Evolutionary conservation across 2,113 vertebrate genomes (phyloP), one percentile per base, ranked within the genome.

Genomic region (Meriones unguiculatus): DNA sequence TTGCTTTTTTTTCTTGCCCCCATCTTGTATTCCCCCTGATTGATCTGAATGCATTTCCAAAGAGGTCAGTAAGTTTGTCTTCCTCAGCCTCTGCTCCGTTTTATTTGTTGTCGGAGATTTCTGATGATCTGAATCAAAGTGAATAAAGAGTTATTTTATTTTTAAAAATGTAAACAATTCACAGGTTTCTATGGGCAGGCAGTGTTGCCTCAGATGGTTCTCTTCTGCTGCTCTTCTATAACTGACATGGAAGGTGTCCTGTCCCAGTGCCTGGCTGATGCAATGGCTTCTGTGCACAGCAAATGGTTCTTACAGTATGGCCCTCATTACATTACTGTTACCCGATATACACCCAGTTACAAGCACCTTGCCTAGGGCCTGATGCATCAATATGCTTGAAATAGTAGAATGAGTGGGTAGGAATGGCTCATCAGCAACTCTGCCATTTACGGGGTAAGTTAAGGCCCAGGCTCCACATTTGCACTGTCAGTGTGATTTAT

Each of bases 71-170:
- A 46, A 94, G 62, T 87, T n/a, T 84, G 15, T 35, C 70, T 77
- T 78, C 95, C 90, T 96, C 72, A 15, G 73, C 30, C 38, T 96
- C 73, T 18, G 82, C 90, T 32, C 64, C 30, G 32, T 97, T 94
- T 97, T 98, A 98, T 98, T 99, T 98, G 98, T 99, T 98, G 86
- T 95, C 97, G 95, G 97, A 57, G 12, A 38, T 98, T 98, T 98
- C 97, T 97, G 93, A 92, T 94, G 81, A 94, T 94, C 97, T 22
- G 25, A 97, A 98, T 98, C 95, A 92, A 95, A 98, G 98, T 98
- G 98, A 98, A 98, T 92, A 92, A 93, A 91, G 32, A 96, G 65
- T 89, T 97, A 97, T 98, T 97, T 97, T 98, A 93, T 54, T 11
- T 17, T 91, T 96, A 64, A 64, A 59, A 22, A 62, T 22, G 2